Evolutionary conservation across 2,888 invertebrate genomes (phyloP), one percentile per base, ranked within the genome.

Genomic region (Ophion ventricosus): DNA sequence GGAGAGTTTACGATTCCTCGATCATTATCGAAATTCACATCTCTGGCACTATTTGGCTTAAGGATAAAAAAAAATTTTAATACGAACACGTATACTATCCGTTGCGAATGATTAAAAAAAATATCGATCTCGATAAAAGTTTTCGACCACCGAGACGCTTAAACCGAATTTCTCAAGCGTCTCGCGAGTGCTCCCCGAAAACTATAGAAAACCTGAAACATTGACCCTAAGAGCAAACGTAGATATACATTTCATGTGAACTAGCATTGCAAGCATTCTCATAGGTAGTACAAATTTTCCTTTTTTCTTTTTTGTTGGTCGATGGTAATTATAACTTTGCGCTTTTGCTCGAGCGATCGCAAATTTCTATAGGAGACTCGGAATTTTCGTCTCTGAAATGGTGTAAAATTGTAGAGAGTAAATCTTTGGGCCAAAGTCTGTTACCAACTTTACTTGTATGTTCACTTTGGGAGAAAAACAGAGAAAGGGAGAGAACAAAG

Each of bases 301-400:
- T 35, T 74, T 43, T 66, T 40, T 26, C 17, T 72, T 57, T 70
- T 79, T 61, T 63, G 63, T 70, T 23, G 69, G 26, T 80, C 80
- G 66, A 76, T 83, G 83, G 76, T 80, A 66, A 80, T 72, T 59
- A 63, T 72, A 69, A 70, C 35, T 64, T 70, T 54, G 78, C 56
- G 82, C 78, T 56, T 74, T 54, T 17, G 35, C 59, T 23, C 57
- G 8, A 23, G 29, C 2, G 25, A 61, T 56, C 49, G n/a, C 11
- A 63, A 57, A 11, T 43, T 43, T 76, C 56, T 25, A 14, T 56
- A 54, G 40, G 66, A 76, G 49, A 25, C 25, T 56, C 20, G 67
- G 59, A 25, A 43, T 69, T 7, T 73, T 57, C 35, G 17, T 67
- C 49, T 1, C 29, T 11, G 26, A 11, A n/a, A 77, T 26, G 40